Base-by-base conservation (phyloP, 2,888 invertebrate genomes). In the Dryocosmus kuriphilus region DNA sequence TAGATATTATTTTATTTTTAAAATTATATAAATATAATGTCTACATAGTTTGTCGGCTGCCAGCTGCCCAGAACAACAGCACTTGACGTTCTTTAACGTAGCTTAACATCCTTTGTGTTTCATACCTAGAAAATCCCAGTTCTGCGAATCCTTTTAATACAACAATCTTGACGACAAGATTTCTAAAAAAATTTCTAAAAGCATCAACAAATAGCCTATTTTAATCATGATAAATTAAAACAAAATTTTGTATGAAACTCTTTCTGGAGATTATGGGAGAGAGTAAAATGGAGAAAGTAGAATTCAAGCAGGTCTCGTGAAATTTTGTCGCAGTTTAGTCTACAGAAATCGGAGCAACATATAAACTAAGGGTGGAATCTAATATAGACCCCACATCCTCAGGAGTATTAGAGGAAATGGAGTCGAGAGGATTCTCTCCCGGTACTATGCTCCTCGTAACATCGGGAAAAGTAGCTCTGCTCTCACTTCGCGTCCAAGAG, bases 331-430 rank as follows among this genome's bases (percentile, higher is more conserved):
- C 55, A 35, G 32, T 57, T 57, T 24, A 24, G 11, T 32, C 76
- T 57, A 79, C 82, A 78, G 79, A 81, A 85, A 61, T 62, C 77
- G 80, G 77, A 38, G 79, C 77, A 79, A 82, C 78, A 80, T 82
- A 55, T 75, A 73, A 51, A 51, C 46, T 27, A 1, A 30, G 24
- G 65, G 22, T 51, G 71, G 71, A 71, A 71, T 71, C 51, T 71
- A 71, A 71, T 71, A 71, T 76, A 46, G 71, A 55, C 71, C 38
- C 65, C 14, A 46, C 51, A 30, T 71, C 51, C 86, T 86, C 88
- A 84, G 79, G 88, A 86, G 85, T 87, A 88, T 88, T 87, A 89
- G 85, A 88, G 83, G 87, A 88, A 86, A 86, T 88, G 86, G 86
- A 85, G 82, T 85, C 85, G 83, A 84, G 84, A 83, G 83, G 87